Percentiles rank a stretch among this genome's conserved stretches.
phyloP scores from a whole-genome alignment of 2,888 invertebrate genomes.

The Netelia fuscicornis region DNA sequence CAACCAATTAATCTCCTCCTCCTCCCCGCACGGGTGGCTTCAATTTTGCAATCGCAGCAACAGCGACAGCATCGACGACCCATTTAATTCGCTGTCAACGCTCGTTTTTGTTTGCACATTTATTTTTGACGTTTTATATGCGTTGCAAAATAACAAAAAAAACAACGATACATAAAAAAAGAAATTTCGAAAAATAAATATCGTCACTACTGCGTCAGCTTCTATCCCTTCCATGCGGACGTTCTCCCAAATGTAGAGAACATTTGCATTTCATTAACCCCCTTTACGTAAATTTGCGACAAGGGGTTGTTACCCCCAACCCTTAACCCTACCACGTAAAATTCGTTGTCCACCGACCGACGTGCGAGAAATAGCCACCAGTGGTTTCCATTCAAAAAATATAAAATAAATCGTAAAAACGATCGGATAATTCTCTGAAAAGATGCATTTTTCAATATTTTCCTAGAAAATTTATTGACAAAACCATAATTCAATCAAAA shows the following conservation, averaged over 20 bases:
- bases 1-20: slow-evolving; percentile 71
- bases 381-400: not conserved
- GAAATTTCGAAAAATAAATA: not conserved
- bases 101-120: slow-evolving; percentile 75
- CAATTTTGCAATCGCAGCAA: slow-evolving; percentile 61
- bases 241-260: slow-evolving; percentile 35
- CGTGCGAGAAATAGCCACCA: not conserved
- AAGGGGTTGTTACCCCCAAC: not conserved
- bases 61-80: slow-evolving; percentile 67
- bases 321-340: not conserved
- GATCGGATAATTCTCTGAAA: not conserved
- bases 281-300: slow-evolving; percentile 26
- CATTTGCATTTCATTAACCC: slow-evolving; percentile 82
- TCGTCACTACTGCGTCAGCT: slow-evolving; percentile 22
- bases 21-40: slow-evolving; percentile 45
- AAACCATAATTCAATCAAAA: not conserved
- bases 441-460: not conserved
- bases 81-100: slow-evolving; percentile 75
- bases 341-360: not conserved
- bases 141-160: not conserved
- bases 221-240: slow-evolving; percentile 7
- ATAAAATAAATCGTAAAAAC: not conserved
- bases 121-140: slow-evolving; percentile 75
- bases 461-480: not conserved
- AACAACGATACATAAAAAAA: not conserved